These are phyloP conservation scores for Marronus borbonicus DNA, from an alignment of 2,888 invertebrate species.

Conservation along the genomic window DNA sequence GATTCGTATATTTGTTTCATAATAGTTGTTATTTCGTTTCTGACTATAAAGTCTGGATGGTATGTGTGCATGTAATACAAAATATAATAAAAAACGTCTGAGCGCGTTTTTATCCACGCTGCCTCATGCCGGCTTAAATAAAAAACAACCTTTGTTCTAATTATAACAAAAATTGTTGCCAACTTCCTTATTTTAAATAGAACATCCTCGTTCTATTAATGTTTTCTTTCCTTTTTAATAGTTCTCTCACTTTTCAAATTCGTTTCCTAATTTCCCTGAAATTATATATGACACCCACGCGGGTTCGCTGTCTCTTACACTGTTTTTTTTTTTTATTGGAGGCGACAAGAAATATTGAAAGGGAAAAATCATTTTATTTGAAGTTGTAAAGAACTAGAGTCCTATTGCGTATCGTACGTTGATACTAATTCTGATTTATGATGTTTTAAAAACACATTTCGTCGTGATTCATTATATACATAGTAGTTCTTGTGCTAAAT, in stretches of 20 bases:
- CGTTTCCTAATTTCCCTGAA: constrained; percentile 18
- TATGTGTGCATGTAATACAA: constrained; percentile 1
- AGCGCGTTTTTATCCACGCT: constrained; percentile 8
- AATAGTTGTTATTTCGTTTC: neutral
- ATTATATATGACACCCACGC: neutral
- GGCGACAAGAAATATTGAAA: too few relatives aligned
- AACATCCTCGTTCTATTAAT: constrained; percentile 41
- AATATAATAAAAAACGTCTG: constrained; percentile 19
- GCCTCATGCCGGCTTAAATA: constrained; percentile 26
- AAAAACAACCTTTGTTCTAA: constrained; percentile 31
- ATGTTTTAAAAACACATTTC: too few relatives aligned
- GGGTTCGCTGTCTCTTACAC: neutral
- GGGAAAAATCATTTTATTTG: too few relatives aligned
- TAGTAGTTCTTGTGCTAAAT: too few relatives aligned
- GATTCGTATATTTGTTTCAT: neutral
- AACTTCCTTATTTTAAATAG: constrained; percentile 47
- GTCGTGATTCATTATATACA: too few relatives aligned
- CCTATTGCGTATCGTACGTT: too few relatives aligned
- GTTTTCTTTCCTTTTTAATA: constrained; percentile 32
- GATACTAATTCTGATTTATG: too few relatives aligned
- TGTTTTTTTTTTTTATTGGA: neutral
- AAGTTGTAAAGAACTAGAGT: too few relatives aligned
- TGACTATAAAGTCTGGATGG: constrained; percentile 7
- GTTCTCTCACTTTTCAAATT: constrained; percentile 21
- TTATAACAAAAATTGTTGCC: constrained; percentile 24